Conservation (phyloP, 2,888 invertebrate species). For the Allophyes oxyacanthae region DNA sequence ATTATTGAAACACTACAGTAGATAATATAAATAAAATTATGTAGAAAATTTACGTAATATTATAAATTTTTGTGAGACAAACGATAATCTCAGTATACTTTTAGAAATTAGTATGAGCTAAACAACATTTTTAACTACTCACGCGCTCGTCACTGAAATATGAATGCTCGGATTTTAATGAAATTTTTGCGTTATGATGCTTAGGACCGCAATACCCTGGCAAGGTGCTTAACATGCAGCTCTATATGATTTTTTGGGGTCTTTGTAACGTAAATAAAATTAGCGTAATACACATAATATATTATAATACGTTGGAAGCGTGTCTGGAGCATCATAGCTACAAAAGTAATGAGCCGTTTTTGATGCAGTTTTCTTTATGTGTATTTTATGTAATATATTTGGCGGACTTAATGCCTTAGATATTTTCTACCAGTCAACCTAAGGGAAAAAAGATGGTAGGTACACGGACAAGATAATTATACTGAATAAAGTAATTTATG, state of each 20-base stretch:
- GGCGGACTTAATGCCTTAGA: no score
- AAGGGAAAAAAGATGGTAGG: no score
- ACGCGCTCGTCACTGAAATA: constrained; percentile 39
- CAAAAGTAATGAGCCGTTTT: no score
- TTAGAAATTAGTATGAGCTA: constrained; percentile 23
- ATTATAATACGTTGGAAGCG: no score
- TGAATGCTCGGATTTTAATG: constrained; percentile 44
- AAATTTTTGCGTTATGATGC: constrained; percentile 34
- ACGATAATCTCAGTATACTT: constrained; percentile 16
- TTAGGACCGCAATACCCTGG: constrained; percentile 23
- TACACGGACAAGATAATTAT: no score
- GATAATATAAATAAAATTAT: not conserved
- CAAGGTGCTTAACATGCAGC: constrained; percentile 6
- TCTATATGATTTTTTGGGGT: constrained; percentile 17
- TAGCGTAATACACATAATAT: no score
- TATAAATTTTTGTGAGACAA: constrained; percentile 17
- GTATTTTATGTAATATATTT: no score
- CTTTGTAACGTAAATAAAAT: constrained; percentile 17
- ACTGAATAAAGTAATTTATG: no score
- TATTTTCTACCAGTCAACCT: no score
- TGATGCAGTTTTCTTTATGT: no score
- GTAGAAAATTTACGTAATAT: not conserved
- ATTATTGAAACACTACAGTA: no score
- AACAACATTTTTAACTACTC: constrained; percentile 38
- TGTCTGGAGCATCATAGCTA: no score